phyloP scores from a whole-genome alignment of 2,113 vertebrate species.

The Bos javanicus region DNA sequence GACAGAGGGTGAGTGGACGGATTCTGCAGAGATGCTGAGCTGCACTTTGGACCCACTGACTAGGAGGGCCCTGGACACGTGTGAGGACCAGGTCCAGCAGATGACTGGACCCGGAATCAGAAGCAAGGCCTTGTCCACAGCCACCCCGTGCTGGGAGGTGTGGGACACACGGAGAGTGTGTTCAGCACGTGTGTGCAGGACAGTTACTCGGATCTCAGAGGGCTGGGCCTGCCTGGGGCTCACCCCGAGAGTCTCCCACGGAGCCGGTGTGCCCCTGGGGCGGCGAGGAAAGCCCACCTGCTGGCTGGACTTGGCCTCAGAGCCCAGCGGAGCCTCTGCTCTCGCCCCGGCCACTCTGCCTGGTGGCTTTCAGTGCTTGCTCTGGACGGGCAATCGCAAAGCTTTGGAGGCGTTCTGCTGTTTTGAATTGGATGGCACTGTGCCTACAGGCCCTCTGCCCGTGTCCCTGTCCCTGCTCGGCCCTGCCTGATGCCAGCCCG shows the following conservation, averaged over 20 bases:
- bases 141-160: accelerated
- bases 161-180: neutral
- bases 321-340: accelerated
- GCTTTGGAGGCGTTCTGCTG: neutral
- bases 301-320: accelerated
- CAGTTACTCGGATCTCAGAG: neutral
- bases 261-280: neutral
- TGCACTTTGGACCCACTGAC: neutral
- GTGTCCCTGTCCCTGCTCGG: accelerated
- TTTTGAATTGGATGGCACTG: accelerated
- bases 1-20: neutral
- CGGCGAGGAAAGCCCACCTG: accelerated
- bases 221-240: no score
- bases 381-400: neutral
- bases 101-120: accelerated
- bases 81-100: no score
- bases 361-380: neutral
- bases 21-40: neutral
- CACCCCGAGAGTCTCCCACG: accelerated
- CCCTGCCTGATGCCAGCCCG: neutral
- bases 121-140: accelerated
- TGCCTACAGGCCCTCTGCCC: accelerated
- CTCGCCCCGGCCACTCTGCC: accelerated
- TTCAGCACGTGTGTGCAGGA: neutral
- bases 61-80: neutral